These are phyloP conservation scores for Toxostoma redivivum DNA, from an alignment of 2,113 vertebrate species.

Conservation along the genomic window DNA sequence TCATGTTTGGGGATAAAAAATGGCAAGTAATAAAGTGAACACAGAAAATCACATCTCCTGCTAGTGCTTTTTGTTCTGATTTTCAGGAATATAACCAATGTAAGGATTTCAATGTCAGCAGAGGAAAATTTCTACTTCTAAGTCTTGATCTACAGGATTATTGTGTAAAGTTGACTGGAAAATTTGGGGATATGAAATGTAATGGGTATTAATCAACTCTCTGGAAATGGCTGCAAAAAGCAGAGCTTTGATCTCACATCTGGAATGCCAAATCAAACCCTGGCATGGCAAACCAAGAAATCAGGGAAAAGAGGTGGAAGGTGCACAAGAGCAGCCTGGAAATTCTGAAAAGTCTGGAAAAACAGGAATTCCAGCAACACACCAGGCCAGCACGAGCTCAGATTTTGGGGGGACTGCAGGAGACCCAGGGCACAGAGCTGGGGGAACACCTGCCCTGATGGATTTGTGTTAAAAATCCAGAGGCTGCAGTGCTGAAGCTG, in stretches of 20 bases:
- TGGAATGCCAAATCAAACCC: not conserved
- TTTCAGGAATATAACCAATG: not conserved
- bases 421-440: not conserved
- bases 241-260: not conserved
- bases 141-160: not conserved
- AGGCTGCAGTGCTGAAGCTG: not conserved
- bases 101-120: not conserved
- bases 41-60: not conserved
- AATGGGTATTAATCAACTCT: not conserved
- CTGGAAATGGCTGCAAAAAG: not conserved
- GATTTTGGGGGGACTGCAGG: not conserved
- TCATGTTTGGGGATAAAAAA: fast-evolving
- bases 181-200: not conserved
- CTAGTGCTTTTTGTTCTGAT: not conserved
- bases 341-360: not conserved
- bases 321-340: not conserved
- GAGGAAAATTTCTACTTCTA: not conserved
- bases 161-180: not conserved
- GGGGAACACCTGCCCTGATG: not conserved
- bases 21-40: not conserved
- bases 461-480: not conserved
- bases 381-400: not conserved
- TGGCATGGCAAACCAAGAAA: not conserved
- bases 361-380: not conserved
- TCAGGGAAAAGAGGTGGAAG: not conserved